Evolutionary conservation across 2,888 invertebrate species (phyloP), one percentile per base, ranked within the genome.

Genomic region (Dasypogon diadema): DNA sequence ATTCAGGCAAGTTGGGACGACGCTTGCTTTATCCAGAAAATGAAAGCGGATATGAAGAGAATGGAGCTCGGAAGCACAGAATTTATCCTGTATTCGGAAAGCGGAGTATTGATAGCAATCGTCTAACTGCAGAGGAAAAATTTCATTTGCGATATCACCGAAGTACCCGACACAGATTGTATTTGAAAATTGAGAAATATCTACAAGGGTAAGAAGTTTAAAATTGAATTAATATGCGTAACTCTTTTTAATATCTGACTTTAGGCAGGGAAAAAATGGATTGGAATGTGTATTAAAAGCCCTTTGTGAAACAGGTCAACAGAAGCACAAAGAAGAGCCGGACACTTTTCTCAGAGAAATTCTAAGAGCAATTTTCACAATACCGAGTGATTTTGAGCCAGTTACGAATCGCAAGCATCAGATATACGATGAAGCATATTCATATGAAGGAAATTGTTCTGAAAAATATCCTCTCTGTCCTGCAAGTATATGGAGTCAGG

Each of bases 281-380:
- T 85, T 84, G 77, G 84, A 87, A 26, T 89, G 89, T 80, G 85
- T 89, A 1, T 80, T 88, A 42, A 88, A 87, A 68, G 86, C 88
- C 1, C 84, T 89, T 60, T 89, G 89, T 80, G 86, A 87, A 65
- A 87, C 88, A 0, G 87, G 88, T 1, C 84, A 85, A 75, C 83
- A 83, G 72, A 80, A 81, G 0, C 34, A 80, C 4, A 84, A 85
- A 37, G 75, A 74, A 0, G 81, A 81, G 4, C 86, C 85, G 0
- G 83, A 83, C 12, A 82, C 82, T 58, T 85, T 86, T 79, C 81
- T 84, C 14, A 82, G 82, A 1, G 86, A 86, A 80, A 79, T 86
- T 37, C 81, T 86, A 80, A 82, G 85, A 14, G 80, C 84, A 0
- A 80, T 86, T 18, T 86, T 86, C 42, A 85, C 84, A 55, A 77